Conservation (phyloP, 2,797 vertebrate genomes). For the Etheostoma perlongum region DNA sequence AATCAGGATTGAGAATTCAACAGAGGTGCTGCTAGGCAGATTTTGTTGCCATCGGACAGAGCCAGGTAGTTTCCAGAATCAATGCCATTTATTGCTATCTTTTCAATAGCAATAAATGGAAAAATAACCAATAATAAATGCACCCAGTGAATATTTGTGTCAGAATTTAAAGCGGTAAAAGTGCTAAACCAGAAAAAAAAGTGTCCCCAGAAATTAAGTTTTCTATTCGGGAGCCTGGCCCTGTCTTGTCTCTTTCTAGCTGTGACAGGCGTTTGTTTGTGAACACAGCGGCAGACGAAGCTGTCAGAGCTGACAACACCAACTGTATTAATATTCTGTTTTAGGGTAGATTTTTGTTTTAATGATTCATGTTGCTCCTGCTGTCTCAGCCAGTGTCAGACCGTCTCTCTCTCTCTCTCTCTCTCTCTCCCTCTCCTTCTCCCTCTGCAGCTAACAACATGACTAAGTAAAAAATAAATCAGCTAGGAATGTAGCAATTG, state of each 20-base stretch:
- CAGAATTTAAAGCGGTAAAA: slow-evolving; percentile 5
- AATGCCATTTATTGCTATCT: neutral
- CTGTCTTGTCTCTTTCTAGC: slow-evolving; percentile 27
- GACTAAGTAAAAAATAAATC: slow-evolving; percentile 55
- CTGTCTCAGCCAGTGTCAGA: slow-evolving; percentile 65
- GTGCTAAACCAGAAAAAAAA: neutral
- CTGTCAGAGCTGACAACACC: slow-evolving; percentile 47
- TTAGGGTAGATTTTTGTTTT: slow-evolving; percentile 54
- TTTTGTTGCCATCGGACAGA: neutral
- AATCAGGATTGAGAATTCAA: no score
- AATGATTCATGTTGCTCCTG: slow-evolving; percentile 75
- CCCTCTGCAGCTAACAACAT: slow-evolving; percentile 48
- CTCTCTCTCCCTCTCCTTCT: slow-evolving; percentile 20
- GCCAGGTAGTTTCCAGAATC: neutral
- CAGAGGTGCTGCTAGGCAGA: neutral
- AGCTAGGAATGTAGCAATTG: slow-evolving; percentile 32
- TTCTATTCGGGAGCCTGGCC: slow-evolving; percentile 15
- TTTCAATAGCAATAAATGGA: neutral
- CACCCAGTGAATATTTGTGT: neutral
- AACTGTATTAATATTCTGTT: slow-evolving; percentile 60
- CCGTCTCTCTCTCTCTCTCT: slow-evolving; percentile 6
- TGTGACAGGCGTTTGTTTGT: slow-evolving; percentile 54
- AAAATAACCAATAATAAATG: neutral
- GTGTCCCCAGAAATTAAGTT: neutral
- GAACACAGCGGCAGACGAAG: slow-evolving; percentile 22